Evolutionary conservation across 2,888 invertebrate genomes (phyloP).

Genomic region (Drosophila testacea): DNA sequence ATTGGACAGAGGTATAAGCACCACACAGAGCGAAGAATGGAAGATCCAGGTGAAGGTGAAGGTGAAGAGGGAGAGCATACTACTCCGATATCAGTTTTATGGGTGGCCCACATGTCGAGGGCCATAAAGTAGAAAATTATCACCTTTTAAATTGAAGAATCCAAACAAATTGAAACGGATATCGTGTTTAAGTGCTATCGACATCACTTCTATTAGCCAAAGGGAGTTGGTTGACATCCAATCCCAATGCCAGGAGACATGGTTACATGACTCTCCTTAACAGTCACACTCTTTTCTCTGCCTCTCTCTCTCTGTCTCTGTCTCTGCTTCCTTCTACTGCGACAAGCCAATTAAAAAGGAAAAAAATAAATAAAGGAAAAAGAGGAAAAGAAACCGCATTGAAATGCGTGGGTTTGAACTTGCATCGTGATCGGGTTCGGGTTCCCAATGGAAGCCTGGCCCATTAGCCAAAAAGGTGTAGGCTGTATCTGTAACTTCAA

Average conservation of each 20-base stretch:
- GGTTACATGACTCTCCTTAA: conserved; percentile 76
- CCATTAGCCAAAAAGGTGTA: conserved; percentile 81
- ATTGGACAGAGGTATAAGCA: conserved; percentile 47
- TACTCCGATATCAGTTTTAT: conserved; percentile 84
- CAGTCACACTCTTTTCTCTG: conserved; percentile 29
- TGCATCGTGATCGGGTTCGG: conserved; percentile 63
- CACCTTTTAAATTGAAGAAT: conserved; percentile 86
- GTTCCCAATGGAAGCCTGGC: conserved; percentile 62
- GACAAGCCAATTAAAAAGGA: conserved; percentile 84
- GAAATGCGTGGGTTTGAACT: conserved; percentile 69
- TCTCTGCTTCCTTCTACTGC: conserved; percentile 16
- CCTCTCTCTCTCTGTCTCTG: conserved; percentile 5
- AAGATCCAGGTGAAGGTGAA: conserved; percentile 4
- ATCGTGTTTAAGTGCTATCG: conserved; percentile 86
- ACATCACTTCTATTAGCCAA: conserved; percentile 84
- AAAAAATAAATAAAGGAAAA: conserved; percentile 35
- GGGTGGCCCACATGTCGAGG: conserved; percentile 86
- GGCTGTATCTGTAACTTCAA: conserved; percentile 40
- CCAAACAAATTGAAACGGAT: conserved; percentile 86
- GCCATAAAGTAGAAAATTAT: conserved; percentile 85
- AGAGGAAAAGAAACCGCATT: conserved; percentile 26
- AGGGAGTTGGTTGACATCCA: conserved; percentile 44
- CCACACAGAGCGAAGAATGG: conserved; percentile 36
- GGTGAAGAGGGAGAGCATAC: conserved; percentile 43
- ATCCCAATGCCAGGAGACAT: conserved; percentile 36